Conservation (phyloP, 2,797 vertebrate genomes). For the Thunnus albacares region DNA sequence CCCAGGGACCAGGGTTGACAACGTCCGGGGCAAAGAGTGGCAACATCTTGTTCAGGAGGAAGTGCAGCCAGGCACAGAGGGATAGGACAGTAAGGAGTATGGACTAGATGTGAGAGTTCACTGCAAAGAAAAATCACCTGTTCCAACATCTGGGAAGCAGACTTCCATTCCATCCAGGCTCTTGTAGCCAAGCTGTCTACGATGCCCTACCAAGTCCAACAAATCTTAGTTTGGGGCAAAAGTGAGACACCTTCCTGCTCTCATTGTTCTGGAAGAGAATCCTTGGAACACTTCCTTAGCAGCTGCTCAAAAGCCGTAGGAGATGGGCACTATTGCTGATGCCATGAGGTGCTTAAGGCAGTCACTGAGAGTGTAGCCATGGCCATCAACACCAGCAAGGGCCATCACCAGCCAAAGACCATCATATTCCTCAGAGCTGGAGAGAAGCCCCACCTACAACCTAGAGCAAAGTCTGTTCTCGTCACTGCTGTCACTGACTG, state of each 20-base stretch:
- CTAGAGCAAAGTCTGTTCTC: too few relatives aligned
- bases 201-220: neutral
- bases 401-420: too few relatives aligned
- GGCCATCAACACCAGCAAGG: neutral
- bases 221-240: neutral
- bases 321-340: too few relatives aligned
- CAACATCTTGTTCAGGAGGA: constrained; percentile 3
- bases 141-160: neutral
- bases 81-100: constrained; percentile 4
- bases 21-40: neutral
- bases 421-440: too few relatives aligned
- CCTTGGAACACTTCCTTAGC: constrained; percentile 1
- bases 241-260: neutral
- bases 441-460: too few relatives aligned
- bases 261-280: neutral
- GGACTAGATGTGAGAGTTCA: neutral
- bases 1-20: too few relatives aligned
- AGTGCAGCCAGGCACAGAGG: neutral
- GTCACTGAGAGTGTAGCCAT: neutral
- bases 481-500: too few relatives aligned
- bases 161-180: neutral
- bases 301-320: neutral
- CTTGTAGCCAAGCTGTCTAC: neutral
- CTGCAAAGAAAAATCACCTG: neutral
- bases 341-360: too few relatives aligned